Conservation (phyloP, 2,113 vertebrate genomes). For the Psilopsiagon aurifrons region DNA sequence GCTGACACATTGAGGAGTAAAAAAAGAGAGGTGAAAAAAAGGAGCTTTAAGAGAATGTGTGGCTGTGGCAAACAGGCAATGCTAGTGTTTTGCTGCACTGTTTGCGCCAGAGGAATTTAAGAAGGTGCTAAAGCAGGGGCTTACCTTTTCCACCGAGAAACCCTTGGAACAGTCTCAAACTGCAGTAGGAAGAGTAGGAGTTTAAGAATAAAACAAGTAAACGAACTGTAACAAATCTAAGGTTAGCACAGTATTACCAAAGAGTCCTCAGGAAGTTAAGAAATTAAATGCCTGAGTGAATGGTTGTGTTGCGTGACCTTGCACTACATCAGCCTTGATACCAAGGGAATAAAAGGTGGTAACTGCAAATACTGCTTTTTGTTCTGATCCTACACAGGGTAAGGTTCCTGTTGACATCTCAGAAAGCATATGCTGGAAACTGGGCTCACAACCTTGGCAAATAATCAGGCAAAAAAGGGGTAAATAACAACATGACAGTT, state of each 20-base stretch:
- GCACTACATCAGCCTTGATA: neutral
- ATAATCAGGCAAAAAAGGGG: neutral
- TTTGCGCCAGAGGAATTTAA: neutral
- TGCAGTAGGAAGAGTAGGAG: neutral
- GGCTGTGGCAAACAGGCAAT: neutral
- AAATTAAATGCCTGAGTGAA: neutral
- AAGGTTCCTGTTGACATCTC: neutral
- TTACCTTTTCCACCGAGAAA: neutral
- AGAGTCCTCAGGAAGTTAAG: neutral
- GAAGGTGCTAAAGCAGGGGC: accelerated
- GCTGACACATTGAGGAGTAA: neutral
- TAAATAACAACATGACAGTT: neutral
- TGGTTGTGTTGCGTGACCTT: neutral
- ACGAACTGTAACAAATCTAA: neutral
- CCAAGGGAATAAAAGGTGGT: neutral
- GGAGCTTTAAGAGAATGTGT: accelerated
- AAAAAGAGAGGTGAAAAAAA: neutral
- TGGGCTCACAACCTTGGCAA: neutral
- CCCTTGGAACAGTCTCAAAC: neutral
- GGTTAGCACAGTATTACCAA: neutral
- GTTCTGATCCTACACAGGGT: neutral
- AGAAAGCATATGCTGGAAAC: neutral
- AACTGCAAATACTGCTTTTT: neutral
- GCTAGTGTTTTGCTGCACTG: neutral
- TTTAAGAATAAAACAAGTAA: neutral